Percentiles rank a stretch among this genome's conserved stretches.
Conservation (phyloP, 2,888 invertebrate genomes). For the Cancer borealis region DNA sequence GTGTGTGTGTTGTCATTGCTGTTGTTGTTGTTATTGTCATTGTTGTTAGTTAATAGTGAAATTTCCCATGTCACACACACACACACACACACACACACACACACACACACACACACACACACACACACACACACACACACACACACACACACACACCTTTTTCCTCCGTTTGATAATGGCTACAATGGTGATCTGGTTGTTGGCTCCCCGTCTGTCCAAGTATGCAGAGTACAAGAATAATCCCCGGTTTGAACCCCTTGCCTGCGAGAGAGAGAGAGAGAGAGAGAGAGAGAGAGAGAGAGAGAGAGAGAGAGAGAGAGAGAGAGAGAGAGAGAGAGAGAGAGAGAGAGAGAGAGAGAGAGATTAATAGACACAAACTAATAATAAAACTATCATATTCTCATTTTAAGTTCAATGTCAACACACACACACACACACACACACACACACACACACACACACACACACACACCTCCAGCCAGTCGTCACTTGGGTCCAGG, state of each 20-base stretch:
- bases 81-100: background rate
- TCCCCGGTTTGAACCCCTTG: background rate
- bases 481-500: background rate
- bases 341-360: background rate
- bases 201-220: constrained; percentile 35
- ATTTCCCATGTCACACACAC: background rate
- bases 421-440: too few species aligned
- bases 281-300: too few species aligned
- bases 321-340: constrained; percentile 21
- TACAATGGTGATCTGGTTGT: background rate
- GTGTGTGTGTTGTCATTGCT: background rate
- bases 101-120: constrained; percentile 9
- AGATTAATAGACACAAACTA: background rate
- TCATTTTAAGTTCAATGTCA: too few species aligned
- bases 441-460: background rate
- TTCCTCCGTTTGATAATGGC: constrained; percentile 53
- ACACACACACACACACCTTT: constrained; percentile 50
- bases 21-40: background rate
- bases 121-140: constrained; percentile 1
- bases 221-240: constrained; percentile 61
- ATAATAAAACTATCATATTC: background rate
- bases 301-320: background rate
- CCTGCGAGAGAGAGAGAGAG: constrained; percentile 1
- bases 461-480: background rate
- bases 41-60: background rate